Conservation (phyloP, 2,797 vertebrate genomes). For the Rhynchonycteris naso region DNA sequence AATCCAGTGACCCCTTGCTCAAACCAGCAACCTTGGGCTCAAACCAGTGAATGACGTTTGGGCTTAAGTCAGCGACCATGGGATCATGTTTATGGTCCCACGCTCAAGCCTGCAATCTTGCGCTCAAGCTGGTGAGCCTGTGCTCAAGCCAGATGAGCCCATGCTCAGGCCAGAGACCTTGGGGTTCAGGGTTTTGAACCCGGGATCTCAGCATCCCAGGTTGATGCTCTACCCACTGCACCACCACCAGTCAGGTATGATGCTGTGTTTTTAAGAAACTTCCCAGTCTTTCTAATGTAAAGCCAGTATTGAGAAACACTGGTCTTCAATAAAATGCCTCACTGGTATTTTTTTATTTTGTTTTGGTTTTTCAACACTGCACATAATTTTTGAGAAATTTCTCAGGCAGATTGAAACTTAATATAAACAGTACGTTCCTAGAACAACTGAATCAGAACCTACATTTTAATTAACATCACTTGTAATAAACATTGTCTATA, state of each 20-base stretch:
- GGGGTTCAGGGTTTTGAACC: no score
- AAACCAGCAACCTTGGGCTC: no score
- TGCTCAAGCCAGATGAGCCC: no score
- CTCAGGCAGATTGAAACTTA: background rate
- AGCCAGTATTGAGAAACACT: background rate
- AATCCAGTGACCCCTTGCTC: no score
- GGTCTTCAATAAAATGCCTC: background rate
- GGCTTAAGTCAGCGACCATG: no score
- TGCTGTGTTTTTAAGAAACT: background rate
- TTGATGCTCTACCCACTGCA: no score
- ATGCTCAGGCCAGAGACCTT: no score
- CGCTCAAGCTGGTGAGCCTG: no score
- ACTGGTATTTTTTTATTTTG: background rate
- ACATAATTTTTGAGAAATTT: conserved; percentile 23
- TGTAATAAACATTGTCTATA: background rate
- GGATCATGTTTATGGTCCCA: no score
- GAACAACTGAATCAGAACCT: background rate
- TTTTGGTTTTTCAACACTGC: background rate
- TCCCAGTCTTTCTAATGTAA: background rate
- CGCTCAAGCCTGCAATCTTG: no score
- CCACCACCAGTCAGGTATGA: background rate
- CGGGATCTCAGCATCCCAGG: no score
- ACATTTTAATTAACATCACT: background rate
- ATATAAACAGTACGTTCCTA: background rate
- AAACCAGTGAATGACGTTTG: no score